Percentiles rank a stretch among this genome's conserved stretches.
Evolutionary conservation across 2,888 invertebrate genomes (phyloP).

Genomic region (Polyommatus icarus): DNA sequence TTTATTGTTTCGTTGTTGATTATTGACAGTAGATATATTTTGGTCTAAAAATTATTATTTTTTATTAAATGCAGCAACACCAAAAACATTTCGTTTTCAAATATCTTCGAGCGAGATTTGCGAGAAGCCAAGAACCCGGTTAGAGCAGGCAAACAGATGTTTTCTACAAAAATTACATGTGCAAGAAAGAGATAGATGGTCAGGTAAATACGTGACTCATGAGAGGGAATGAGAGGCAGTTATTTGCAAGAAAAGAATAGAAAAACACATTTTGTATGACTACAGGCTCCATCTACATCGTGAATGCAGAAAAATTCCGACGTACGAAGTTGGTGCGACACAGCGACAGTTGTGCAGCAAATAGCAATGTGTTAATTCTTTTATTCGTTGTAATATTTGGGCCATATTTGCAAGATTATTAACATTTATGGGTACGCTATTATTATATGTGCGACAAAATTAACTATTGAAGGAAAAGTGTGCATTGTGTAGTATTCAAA

Average conservation of each 20-base stretch:
- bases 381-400: slow-evolving; percentile 57
- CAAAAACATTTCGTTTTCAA: neutral
- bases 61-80: slow-evolving; percentile 1
- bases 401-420: slow-evolving; percentile 41
- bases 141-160: neutral
- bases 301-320: slow-evolving; percentile 43
- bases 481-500: slow-evolving; percentile 4
- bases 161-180: neutral
- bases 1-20: neutral
- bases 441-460: slow-evolving; percentile 32
- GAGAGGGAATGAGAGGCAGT: neutral
- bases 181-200: slow-evolving; percentile 36
- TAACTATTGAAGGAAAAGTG: slow-evolving; percentile 34
- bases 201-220: slow-evolving; percentile 14
- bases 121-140: neutral
- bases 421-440: slow-evolving; percentile 44
- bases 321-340: slow-evolving; percentile 37
- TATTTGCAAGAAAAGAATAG: slow-evolving; percentile 35
- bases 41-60: neutral
- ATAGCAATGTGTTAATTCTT: slow-evolving; percentile 62
- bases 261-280: slow-evolving; percentile 35
- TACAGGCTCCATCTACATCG: slow-evolving; percentile 42
- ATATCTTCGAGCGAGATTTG: neutral
- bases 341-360: slow-evolving; percentile 45
- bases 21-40: neutral